Evolutionary conservation across 2,113 vertebrate genomes (phyloP).

Genomic region (Bubo bubo): DNA sequence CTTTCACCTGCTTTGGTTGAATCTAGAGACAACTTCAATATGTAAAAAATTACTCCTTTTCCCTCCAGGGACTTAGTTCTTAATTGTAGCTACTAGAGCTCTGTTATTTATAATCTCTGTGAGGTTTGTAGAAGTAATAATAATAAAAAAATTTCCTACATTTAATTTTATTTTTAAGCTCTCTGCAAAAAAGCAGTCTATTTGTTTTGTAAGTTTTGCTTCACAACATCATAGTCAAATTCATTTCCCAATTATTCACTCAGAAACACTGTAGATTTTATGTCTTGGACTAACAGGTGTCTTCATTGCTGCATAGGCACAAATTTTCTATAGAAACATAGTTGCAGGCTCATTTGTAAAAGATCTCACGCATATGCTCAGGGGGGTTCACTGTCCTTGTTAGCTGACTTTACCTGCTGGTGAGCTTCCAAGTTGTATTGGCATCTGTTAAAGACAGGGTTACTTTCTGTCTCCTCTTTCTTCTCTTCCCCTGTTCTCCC

Average conservation of each 20-base stretch:
- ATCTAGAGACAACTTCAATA: constrained; percentile 73
- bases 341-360: background rate
- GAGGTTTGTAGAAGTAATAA: background rate
- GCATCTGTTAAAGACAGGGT: background rate
- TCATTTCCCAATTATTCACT: background rate
- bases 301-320: background rate
- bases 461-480: background rate
- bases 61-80: constrained; percentile 68
- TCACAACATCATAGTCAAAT: background rate
- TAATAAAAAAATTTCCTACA: background rate
- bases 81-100: constrained; percentile 63
- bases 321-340: background rate
- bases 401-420: background rate
- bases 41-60: constrained; percentile 74
- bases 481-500: background rate
- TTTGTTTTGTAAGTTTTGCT: background rate
- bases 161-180: background rate
- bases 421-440: background rate
- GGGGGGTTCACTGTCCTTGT: background rate
- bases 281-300: background rate
- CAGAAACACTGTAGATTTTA: background rate
- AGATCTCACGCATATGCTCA: background rate
- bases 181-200: background rate
- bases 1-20: constrained; percentile 31
- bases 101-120: background rate